A percentile compares a stretch with the other conserved stretches of the same genome.
These are phyloP conservation scores for Chrysomela aeneicollis DNA, from an alignment of 2,888 invertebrate genomes.

Conservation along the genomic window DNA sequence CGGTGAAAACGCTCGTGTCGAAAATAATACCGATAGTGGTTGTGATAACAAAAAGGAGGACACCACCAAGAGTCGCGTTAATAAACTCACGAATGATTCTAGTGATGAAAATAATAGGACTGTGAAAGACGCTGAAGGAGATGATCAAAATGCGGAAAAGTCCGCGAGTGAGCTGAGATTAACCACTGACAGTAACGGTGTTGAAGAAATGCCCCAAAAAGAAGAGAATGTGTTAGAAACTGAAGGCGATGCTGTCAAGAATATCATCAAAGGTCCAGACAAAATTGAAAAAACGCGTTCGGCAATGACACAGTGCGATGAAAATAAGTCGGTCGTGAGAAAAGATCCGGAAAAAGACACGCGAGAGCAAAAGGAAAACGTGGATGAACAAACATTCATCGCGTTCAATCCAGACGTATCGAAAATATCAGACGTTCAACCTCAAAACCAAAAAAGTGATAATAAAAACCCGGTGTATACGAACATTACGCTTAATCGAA, in stretches of 20 bases:
- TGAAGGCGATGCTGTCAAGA: conserved; percentile 17
- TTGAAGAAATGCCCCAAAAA: conserved; percentile 10
- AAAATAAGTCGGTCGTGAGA: conserved; percentile 2
- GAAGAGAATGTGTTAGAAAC: conserved; percentile 27
- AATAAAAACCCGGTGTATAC: conserved; percentile 49
- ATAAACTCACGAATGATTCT: conserved; percentile 2
- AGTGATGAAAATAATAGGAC: neutral
- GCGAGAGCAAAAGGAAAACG: neutral
- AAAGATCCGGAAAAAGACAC: conserved; percentile 27
- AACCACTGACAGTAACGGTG: neutral
- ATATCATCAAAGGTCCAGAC: conserved; percentile 11
- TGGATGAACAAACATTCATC: neutral
- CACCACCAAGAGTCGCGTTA: neutral
- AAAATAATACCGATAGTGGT: conserved; percentile 11
- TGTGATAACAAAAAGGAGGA: neutral
- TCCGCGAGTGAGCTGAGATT: neutral
- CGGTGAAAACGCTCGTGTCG: conserved; percentile 12
- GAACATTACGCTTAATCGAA: conserved; percentile 55
- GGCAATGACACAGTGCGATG: neutral
- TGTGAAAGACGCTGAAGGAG: neutral
- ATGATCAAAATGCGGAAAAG: neutral
- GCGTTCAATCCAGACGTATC: conserved; percentile 38
- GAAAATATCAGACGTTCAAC: conserved; percentile 42
- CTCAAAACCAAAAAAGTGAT: conserved; percentile 35
- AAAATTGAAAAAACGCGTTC: neutral